Percentiles rank a stretch among this genome's conserved stretches.
phyloP scores from a whole-genome alignment of 2,113 vertebrate genomes.

The Falcunculus frontatus region DNA sequence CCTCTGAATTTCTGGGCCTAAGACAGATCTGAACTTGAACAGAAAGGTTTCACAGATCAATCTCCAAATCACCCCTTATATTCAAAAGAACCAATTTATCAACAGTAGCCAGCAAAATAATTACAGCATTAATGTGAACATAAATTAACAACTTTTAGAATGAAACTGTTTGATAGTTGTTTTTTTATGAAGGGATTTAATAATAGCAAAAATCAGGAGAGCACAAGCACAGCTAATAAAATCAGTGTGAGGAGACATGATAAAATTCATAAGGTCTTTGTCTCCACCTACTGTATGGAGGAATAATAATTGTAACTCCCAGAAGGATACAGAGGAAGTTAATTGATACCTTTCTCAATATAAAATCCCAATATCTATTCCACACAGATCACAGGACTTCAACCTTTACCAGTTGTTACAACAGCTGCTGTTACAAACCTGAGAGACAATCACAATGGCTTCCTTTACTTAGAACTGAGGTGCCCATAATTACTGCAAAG shows the following conservation, averaged over 20 bases:
- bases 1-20: background rate
- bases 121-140: background rate
- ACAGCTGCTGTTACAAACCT: background rate
- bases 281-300: slow-evolving; percentile 62
- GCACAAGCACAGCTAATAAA: background rate
- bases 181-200: background rate
- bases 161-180: background rate
- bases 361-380: background rate
- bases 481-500: background rate
- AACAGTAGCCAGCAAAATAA: background rate
- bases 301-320: background rate
- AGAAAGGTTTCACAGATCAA: background rate
- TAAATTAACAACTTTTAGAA: background rate
- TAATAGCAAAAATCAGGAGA: background rate
- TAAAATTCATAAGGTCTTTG: slow-evolving; percentile 58
- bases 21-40: background rate
- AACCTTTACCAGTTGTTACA: background rate
- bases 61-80: background rate
- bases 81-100: background rate
- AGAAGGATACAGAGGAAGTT: background rate
- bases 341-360: background rate
- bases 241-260: background rate
- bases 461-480: background rate
- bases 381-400: background rate
- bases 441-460: background rate